Base-by-base conservation (phyloP, 2,888 invertebrate genomes). In the Geophilus truncorum region DNA sequence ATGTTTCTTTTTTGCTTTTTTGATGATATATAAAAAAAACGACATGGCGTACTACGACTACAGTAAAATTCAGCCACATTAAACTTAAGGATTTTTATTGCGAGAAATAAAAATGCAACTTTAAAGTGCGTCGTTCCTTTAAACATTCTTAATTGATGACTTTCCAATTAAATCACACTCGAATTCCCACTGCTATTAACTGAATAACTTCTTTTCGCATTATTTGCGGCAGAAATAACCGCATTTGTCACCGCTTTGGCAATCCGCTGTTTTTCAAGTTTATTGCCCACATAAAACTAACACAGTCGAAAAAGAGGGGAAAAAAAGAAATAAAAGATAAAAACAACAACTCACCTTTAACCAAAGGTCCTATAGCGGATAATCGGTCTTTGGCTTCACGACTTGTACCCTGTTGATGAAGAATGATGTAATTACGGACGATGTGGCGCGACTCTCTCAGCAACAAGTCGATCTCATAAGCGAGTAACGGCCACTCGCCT, bases 401-500 rank as follows among this genome's bases (percentile, higher is more conserved):
- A 21, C 34, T 40, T 28, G 80, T 80, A 9, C 78, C 80, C 18
- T 80, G 80, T 15, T 51, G 80, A 45, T 82, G 82, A 15, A 82
- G 36, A 12, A 82, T 81, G 36, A 82, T 80, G 78, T 81, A 82
- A 36, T 82, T 79, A 28, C 82, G 77, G 9, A 82, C 82, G 36
- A 82, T 82, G 78, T 77, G 79, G 5, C 78, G 36, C 21, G 81
- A 80, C 40, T 82, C 82, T 25, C 82, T 40, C 21, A 82, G 80
- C 12, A 81, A 80, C 80, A 81, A 80, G 77, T 82, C 82, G 51
- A 82, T 80, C 23, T 75, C 57, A 51, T 82, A 82, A 70, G 79
- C 82, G 15, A 82, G 36, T 4, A 81, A 18, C 1, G 79, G 80
- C 82, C 82, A 82, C 21, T 62, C 36, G 51, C 80, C 82, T 18